Evolutionary conservation across 2,888 invertebrate genomes (phyloP).

Genomic region (Mimumesa dahlbomi): DNA sequence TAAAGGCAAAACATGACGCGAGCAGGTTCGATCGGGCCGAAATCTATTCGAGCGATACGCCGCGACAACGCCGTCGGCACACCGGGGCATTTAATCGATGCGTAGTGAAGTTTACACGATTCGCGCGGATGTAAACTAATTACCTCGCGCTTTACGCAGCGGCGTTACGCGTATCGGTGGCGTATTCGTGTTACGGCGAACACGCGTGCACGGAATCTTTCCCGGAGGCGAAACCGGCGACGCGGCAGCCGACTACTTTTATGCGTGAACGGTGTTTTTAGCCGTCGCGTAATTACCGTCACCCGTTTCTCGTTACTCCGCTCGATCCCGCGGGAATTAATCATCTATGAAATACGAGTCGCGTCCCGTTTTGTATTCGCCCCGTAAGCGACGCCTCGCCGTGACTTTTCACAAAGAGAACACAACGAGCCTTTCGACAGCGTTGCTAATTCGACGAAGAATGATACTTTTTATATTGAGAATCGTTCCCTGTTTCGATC

Average conservation of each 20-base stretch:
- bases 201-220: constrained; percentile 46
- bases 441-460: too few relatives aligned
- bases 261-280: constrained; percentile 58
- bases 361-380: constrained; percentile 3
- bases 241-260: constrained; percentile 35
- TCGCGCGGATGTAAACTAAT: constrained; percentile 73
- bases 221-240: constrained; percentile 31
- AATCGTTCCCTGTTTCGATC: too few relatives aligned
- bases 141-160: constrained; percentile 69
- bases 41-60: constrained; percentile 35
- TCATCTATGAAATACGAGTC: constrained; percentile 65
- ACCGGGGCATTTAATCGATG: constrained; percentile 59
- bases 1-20: constrained; percentile 50
- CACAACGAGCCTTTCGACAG: too few relatives aligned
- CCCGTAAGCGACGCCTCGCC: background rate
- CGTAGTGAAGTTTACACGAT: constrained; percentile 60
- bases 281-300: constrained; percentile 54
- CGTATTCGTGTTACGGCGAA: too few relatives aligned
- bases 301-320: constrained; percentile 60
- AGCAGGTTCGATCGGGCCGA: constrained; percentile 39
- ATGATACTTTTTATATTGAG: too few relatives aligned
- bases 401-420: too few relatives aligned
- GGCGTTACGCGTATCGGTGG: too few relatives aligned
- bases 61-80: constrained; percentile 39
- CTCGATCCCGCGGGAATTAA: constrained; percentile 61